Conservation (phyloP, 2,888 invertebrate genomes). For the Caenorhabditis doughertyi region DNA sequence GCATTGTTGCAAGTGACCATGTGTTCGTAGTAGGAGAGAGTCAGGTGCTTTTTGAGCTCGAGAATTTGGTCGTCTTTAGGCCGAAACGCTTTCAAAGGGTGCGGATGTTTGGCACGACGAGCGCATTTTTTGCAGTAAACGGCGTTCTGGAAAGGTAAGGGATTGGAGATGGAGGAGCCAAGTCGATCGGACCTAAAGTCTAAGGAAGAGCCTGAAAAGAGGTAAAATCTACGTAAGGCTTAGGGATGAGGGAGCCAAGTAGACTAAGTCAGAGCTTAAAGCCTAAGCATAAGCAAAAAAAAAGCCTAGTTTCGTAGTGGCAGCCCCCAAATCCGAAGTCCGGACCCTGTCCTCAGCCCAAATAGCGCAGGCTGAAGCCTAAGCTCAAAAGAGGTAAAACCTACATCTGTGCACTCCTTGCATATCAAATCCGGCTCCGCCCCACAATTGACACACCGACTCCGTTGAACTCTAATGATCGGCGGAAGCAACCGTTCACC, state of each 20-base stretch:
- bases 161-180: too few relatives aligned
- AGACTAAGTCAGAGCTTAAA: neutral
- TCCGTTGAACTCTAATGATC: slow-evolving; percentile 25
- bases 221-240: too few relatives aligned
- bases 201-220: too few relatives aligned
- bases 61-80: neutral
- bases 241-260: too few relatives aligned
- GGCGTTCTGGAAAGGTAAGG: slow-evolving; percentile 17
- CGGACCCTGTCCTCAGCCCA: too few relatives aligned
- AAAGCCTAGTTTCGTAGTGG: too few relatives aligned
- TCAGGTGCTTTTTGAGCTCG: slow-evolving; percentile 28
- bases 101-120: slow-evolving; percentile 34
- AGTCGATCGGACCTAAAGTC: too few relatives aligned
- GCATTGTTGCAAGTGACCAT: neutral
- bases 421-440: slow-evolving; percentile 10
- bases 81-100: slow-evolving; percentile 36
- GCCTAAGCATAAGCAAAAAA: too few relatives aligned
- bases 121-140: slow-evolving; percentile 40
- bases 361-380: neutral
- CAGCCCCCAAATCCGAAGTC: too few relatives aligned
- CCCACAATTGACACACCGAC: slow-evolving; percentile 38
- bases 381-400: neutral
- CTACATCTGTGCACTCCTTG: slow-evolving; percentile 28
- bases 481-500: slow-evolving; percentile 47
- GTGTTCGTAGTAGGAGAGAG: slow-evolving; percentile 46